phyloP scores from a whole-genome alignment of 2,113 vertebrate genomes.

The Campylorhamphus procurvoides region DNA sequence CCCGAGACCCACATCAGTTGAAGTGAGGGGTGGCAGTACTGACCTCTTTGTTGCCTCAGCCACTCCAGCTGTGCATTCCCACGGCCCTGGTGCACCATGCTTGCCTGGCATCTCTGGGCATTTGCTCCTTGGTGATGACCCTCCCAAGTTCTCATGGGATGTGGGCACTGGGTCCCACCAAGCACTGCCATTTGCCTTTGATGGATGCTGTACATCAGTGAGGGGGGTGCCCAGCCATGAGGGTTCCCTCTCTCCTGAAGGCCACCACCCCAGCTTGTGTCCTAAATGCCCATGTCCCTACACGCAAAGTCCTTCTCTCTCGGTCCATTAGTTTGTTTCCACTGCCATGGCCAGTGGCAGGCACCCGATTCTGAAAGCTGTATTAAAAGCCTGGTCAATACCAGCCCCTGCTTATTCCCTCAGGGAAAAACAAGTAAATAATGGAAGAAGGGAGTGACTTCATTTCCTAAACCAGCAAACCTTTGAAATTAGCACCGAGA shows the following conservation, averaged over 20 bases:
- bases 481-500: neutral
- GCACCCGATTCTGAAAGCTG: conserved; percentile 50
- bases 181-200: rapidly evolving
- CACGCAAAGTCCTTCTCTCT: conserved; percentile 22
- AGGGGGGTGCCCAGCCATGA: neutral
- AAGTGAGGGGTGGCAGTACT: neutral
- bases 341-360: conserved; percentile 35
- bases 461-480: neutral
- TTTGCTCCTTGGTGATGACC: neutral
- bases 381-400: conserved; percentile 71
- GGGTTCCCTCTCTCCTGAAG: neutral
- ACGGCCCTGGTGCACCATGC: too few relatives aligned
- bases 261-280: neutral
- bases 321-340: conserved; percentile 68
- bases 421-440: conserved; percentile 48
- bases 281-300: neutral
- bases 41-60: neutral
- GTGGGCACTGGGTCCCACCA: neutral
- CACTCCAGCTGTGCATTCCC: neutral
- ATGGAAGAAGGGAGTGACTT: neutral
- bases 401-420: conserved; percentile 25
- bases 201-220: neutral
- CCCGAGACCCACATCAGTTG: neutral
- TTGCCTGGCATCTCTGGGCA: neutral
- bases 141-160: neutral